These are phyloP conservation scores for Rutilus rutilus DNA, from an alignment of 2,113 vertebrate genomes.

Conservation along the genomic window DNA sequence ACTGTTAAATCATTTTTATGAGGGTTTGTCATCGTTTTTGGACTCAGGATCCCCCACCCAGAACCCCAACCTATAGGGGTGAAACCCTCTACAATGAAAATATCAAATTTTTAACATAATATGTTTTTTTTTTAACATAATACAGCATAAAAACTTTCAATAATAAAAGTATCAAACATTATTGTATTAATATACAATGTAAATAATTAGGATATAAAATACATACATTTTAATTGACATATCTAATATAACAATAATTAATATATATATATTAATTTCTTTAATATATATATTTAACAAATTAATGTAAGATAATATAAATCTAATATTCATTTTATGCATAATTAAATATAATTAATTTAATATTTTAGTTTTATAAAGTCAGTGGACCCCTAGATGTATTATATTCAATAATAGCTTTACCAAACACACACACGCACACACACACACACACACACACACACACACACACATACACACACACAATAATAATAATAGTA, in stretches of 20 bases:
- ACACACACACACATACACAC: neutral
- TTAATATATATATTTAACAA: no score
- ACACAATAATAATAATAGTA: no score
- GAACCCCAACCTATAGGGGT: neutral
- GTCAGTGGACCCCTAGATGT: neutral
- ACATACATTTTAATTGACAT: no score
- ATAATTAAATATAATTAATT: no score
- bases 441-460: neutral
- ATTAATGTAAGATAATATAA: no score
- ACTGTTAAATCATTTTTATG: slow-evolving; percentile 27
- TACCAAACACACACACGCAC: no score
- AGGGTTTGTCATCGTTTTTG: neutral
- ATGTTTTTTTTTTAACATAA: no score
- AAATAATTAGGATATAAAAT: neutral
- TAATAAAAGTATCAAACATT: neutral
- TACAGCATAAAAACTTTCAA: neutral
- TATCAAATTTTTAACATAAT: no score
- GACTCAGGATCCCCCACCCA: neutral
- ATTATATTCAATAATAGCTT: no score
- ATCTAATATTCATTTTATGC: no score
- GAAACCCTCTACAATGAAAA: neutral
- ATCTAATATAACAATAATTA: no score
- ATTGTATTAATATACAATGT: no score
- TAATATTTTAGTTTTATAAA: neutral
- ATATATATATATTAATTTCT: neutral